Conservation (phyloP, 2,113 vertebrate genomes). For the Gymnobelideus leadbeateri region DNA sequence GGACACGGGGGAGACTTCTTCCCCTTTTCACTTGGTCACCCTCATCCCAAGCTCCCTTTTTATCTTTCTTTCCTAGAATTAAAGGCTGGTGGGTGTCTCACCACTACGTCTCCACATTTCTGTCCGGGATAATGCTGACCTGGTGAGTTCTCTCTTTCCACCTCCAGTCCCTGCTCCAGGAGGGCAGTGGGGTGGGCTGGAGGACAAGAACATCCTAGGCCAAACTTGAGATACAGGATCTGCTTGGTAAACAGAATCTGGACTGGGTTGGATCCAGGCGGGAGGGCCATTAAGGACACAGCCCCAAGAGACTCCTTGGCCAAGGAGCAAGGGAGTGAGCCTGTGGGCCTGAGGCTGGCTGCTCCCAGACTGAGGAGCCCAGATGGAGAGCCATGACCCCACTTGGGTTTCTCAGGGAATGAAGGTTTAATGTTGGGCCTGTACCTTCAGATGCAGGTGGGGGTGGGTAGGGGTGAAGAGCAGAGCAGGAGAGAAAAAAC, state of each 20-base stretch:
- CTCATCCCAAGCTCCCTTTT: rapidly evolving
- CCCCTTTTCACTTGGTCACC: not conserved
- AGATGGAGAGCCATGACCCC: not conserved
- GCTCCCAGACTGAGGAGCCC: not conserved
- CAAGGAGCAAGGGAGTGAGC: not conserved
- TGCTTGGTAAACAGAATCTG: not conserved
- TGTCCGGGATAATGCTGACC: constrained; percentile 98
- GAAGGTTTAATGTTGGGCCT: not conserved
- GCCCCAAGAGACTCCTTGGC: not conserved
- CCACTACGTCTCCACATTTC: constrained; percentile 97
- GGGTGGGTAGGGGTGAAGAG: not conserved
- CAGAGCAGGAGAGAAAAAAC: not conserved
- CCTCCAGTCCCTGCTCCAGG: not conserved
- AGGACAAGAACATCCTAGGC: rapidly evolving
- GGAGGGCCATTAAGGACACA: not conserved
- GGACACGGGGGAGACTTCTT: not conserved
- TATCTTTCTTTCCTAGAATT: constrained; percentile 86
- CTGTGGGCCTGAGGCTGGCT: not conserved
- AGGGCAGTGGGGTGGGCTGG: not conserved
- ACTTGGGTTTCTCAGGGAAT: not conserved
- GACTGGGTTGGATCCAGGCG: too few species aligned
- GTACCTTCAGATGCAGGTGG: not conserved
- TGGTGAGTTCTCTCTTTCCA: constrained; percentile 88
- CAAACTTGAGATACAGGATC: not conserved
- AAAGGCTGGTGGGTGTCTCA: constrained; percentile 99